Evolutionary conservation across 1,140 invertebrate genomes (phyloP), one percentile per base, ranked within the genome.

Genomic region (Eumeta japonica): DNA sequence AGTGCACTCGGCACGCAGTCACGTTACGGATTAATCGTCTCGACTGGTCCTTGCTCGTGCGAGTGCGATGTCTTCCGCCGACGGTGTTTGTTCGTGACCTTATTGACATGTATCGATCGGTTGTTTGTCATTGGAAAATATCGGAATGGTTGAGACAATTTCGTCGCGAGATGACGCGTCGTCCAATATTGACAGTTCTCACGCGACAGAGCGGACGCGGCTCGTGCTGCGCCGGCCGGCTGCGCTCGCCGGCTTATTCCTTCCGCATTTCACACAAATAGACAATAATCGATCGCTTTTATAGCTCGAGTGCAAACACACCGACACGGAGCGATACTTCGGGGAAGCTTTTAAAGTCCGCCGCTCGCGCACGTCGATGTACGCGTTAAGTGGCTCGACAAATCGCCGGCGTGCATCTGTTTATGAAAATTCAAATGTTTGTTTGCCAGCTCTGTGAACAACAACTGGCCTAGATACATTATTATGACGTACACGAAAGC

Each of bases 231-330:
- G n/a, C n/a, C n/a, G n/a, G n/a, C n/a, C 20, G 27, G 18, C 35
- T 18, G 42, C 13, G 5, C 43, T 41, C 33, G 40, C 42, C 36
- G 31, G 40, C 37, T 41, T 55, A 58, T 64, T 61, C 56, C 66
- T 66, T 71, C 63, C 64, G 60, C 66, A 67, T 71, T 71, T 64
- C 66, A 73, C 64, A 74, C 70, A 62, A 70, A 71, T 71, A 63
- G 60, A 62, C 67, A 74, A 74, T 70, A 74, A 74, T 74, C 70
- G 65, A 74, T 74, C 55, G 63, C 47, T 65, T 70, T 73, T 74
- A 74, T 74, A 71, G 62, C 64, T 28, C 45, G 44, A 53, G 52
- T 59, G 57, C 54, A 62, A 58, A 55, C 58, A 57, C 50, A 58
- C 51, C 54, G 39, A 43, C 41, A 32, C 41, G 42, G 3, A 46